phyloP scores from a whole-genome alignment of 2,113 vertebrate genomes.

The Salvelinus fontinalis region DNA sequence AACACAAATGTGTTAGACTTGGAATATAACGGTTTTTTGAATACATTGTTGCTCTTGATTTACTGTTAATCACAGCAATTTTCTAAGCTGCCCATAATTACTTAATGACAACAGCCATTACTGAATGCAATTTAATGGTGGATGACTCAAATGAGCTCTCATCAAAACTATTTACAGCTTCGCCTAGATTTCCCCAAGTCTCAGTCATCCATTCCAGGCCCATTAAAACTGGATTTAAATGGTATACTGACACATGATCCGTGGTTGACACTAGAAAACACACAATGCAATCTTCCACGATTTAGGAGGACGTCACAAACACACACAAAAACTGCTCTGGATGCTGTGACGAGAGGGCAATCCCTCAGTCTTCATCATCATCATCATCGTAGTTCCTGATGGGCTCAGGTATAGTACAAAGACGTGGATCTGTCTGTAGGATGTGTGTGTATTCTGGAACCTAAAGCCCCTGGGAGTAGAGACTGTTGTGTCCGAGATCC shows the following conservation, averaged over 20 bases:
- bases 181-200: constrained; percentile 42
- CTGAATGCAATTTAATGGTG: constrained; percentile 62
- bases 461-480: not conserved
- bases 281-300: not conserved
- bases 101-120: constrained; percentile 66
- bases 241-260: not conserved
- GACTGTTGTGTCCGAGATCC: not conserved
- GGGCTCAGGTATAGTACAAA: constrained; percentile 42
- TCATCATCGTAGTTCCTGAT: not conserved
- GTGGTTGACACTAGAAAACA: constrained; percentile 31
- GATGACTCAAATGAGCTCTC: constrained; percentile 67
- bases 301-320: not conserved
- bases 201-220: constrained; percentile 35
- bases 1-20: constrained; percentile 51
- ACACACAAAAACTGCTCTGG: no score
- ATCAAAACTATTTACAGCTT: constrained; percentile 64
- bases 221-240: constrained; percentile 34
- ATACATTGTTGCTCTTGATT: constrained; percentile 65
- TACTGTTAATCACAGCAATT: constrained; percentile 61
- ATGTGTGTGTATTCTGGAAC: not conserved
- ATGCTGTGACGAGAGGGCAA: not conserved
- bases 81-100: constrained; percentile 66
- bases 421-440: not conserved
- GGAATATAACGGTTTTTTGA: constrained; percentile 56
- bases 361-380: constrained; percentile 9